Evolutionary conservation across 1,140 invertebrate species (phyloP).

Genomic region (Phocides pigmalion): DNA sequence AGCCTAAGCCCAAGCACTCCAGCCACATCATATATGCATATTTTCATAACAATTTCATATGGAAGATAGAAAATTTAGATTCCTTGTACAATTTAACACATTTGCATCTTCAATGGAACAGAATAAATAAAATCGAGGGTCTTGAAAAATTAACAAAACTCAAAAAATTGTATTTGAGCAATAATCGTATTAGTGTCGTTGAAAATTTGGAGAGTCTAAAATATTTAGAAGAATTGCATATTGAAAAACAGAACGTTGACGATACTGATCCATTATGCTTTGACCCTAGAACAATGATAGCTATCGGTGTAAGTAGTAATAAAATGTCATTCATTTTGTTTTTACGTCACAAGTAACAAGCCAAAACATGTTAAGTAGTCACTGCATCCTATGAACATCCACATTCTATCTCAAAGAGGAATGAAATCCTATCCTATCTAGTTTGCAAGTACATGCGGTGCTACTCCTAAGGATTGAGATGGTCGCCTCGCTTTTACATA

Average conservation of each 20-base stretch:
- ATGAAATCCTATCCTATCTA: no score
- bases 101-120: conserved; percentile 89
- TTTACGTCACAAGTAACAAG: no score
- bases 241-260: conserved; percentile 86
- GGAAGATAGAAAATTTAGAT: conserved; percentile 86
- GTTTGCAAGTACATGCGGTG: no score
- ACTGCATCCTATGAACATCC: no score
- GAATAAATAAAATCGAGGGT: conserved; percentile 86
- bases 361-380: no score
- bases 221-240: conserved; percentile 86
- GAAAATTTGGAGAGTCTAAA: conserved; percentile 86
- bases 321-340: no score
- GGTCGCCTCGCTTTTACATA: no score
- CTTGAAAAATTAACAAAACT: conserved; percentile 84
- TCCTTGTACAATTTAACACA: conserved; percentile 85
- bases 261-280: conserved; percentile 86
- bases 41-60: conserved; percentile 86
- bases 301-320: conserved; percentile 84
- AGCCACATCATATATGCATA: conserved; percentile 85
- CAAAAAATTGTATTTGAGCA: conserved; percentile 87
- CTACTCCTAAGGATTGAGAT: no score
- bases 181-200: conserved; percentile 87
- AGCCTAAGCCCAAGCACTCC: conserved; percentile 82
- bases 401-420: no score
- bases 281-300: conserved; percentile 85